These are phyloP conservation scores for Pharmacophagus antenor DNA, from an alignment of 2,888 invertebrate genomes.

Conservation along the genomic window DNA sequence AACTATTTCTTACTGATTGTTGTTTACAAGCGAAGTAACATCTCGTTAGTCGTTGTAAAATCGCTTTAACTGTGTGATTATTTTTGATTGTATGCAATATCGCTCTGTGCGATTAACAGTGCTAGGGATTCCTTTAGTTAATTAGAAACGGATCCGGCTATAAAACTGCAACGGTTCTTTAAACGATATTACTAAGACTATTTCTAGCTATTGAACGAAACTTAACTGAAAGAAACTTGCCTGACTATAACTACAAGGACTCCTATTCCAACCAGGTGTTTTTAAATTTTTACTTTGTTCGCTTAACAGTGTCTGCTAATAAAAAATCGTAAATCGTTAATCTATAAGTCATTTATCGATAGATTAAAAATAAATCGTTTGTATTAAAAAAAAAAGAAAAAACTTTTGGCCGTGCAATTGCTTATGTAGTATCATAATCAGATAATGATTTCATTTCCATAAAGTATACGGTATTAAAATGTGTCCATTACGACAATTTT, in stretches of 20 bases:
- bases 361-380: neutral
- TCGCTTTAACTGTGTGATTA: constrained; percentile 23
- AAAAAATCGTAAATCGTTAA: no score
- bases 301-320: no score
- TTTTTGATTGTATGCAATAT: constrained; percentile 21
- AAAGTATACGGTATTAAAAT: neutral
- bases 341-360: neutral
- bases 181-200: constrained; percentile 1
- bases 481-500: neutral
- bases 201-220: neutral
- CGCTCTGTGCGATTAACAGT: constrained; percentile 14
- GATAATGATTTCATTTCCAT: neutral
- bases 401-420: neutral
- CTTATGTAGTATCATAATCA: neutral
- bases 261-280: no score
- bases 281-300: neutral
- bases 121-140: constrained; percentile 17
- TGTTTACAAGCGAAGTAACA: constrained; percentile 7
- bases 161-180: constrained; percentile 21
- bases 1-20: neutral
- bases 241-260: no score
- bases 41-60: constrained; percentile 17
- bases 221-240: neutral
- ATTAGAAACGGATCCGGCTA: constrained; percentile 16
- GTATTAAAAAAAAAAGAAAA: neutral